These are phyloP conservation scores for Bubo bubo DNA, from an alignment of 2,113 vertebrate species.

Conservation along the genomic window DNA sequence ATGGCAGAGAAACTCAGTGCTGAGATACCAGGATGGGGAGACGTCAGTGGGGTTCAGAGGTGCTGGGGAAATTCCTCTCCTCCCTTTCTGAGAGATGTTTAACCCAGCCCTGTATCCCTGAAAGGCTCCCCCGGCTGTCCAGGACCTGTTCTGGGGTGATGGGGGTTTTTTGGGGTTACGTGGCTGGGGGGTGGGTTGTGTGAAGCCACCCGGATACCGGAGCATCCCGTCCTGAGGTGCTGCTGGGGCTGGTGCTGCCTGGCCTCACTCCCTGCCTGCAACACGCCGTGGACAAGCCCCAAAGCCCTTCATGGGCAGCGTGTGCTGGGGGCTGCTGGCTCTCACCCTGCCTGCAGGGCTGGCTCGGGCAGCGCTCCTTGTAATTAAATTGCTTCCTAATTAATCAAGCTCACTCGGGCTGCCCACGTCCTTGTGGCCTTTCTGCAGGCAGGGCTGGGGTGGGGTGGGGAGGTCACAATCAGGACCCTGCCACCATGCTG, in stretches of 20 bases:
- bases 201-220: background rate
- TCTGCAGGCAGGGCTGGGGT: background rate
- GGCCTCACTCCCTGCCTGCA: background rate
- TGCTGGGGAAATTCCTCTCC: background rate
- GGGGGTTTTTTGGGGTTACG: too few relatives aligned
- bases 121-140: fast-evolving
- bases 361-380: background rate
- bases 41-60: fast-evolving
- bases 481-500: fast-evolving
- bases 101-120: background rate
- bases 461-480: background rate
- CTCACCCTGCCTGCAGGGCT: background rate
- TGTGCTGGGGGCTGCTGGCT: background rate
- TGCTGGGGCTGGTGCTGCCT: background rate
- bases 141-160: background rate
- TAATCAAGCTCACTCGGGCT: background rate
- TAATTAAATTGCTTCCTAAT: background rate
- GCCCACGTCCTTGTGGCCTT: background rate
- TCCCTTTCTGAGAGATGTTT: background rate
- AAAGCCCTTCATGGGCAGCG: fast-evolving
- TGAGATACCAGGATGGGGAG: background rate
- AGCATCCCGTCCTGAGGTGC: background rate
- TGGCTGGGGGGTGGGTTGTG: background rate
- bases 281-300: background rate
- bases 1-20: background rate